Percentiles rank a stretch among this genome's conserved stretches.
Conservation (phyloP, 2,888 invertebrate genomes). For the Thumatha senex region DNA sequence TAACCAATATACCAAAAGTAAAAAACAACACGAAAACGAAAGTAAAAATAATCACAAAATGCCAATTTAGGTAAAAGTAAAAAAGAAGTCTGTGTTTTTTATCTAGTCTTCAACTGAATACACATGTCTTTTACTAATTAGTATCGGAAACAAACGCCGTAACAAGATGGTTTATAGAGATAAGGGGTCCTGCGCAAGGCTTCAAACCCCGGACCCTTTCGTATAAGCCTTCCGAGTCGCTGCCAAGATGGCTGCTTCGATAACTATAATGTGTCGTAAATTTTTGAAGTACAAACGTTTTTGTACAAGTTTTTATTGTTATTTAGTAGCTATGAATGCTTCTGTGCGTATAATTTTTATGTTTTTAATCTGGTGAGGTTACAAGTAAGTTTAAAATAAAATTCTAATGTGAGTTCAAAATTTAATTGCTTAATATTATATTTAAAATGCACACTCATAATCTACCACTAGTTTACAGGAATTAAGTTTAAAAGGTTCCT, state of each 20-base stretch:
- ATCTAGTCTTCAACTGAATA: slow-evolving; percentile 15
- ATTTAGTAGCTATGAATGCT: not conserved
- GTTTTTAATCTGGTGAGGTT: not conserved
- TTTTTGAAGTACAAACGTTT: slow-evolving; percentile 41
- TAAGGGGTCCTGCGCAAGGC: slow-evolving; percentile 29
- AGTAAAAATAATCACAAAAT: too few relatives aligned
- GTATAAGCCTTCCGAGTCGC: slow-evolving; percentile 29
- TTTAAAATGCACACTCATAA: too few relatives aligned
- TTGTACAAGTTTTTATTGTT: slow-evolving; percentile 23
- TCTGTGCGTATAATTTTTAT: not conserved
- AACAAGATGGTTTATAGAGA: slow-evolving; percentile 35
- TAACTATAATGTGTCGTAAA: slow-evolving; percentile 58
- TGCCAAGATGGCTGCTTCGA: slow-evolving; percentile 46
- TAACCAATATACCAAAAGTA: too few relatives aligned
- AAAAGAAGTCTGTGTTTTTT: not conserved
- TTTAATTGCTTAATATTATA: too few relatives aligned
- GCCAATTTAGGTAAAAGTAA: too few relatives aligned
- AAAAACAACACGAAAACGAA: too few relatives aligned
- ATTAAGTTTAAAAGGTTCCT: too few relatives aligned
- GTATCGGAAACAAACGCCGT: slow-evolving; percentile 35
- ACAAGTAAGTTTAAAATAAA: too few relatives aligned
- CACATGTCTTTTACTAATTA: slow-evolving; percentile 38
- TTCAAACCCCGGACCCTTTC: slow-evolving; percentile 5
- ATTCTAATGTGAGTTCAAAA: too few relatives aligned
- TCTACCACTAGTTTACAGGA: too few relatives aligned